Base-by-base conservation (phyloP, 2,113 vertebrate species). In the Hippotragus niger region DNA sequence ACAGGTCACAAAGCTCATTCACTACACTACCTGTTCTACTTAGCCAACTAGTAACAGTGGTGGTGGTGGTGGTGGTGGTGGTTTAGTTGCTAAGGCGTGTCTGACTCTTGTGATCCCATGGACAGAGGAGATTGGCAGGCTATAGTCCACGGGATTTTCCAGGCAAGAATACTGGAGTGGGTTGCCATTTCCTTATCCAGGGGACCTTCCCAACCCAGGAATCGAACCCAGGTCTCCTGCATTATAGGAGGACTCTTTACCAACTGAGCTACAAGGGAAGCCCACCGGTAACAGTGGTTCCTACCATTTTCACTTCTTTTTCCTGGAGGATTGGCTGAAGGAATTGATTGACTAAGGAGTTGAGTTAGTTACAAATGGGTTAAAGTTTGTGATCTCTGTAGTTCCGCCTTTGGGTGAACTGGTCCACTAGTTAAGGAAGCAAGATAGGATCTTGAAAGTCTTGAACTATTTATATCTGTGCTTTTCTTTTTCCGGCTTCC, bases 211-310 rank as follows among this genome's bases (percentile, higher is more conserved):
- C 60, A 62, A 62, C 60, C 60, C 60, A 62, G 29, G 60, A 62
- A 33, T 33, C 6, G 14, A 62, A 62, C 29, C 13, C 60, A 62
- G 60, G 14, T 62, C 60, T 62, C 60, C 29, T 7, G 29, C 14
- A 62, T 33, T 62, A 62, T 33, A 62, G 29, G 60, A 15, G 29
- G 29, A 33, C 60, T 62, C 60, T 31, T 62, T 62, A 62, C 29
- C 29, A 33, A 33, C 60, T 62, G 29, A 62, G 60, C 29, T 62
- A 62, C 29, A 62, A 62, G 60, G 60, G 29, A 62, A 13, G 14
- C 27, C 76, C 31, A 64, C 31, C 0, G 0, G 1, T 10, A 36
- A 23, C 52, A n/a, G 16, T 0, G 3, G n/a, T 64, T 86, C 40
- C 40, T 67, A 7, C 19, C 25, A 4, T n/a, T 67, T 88, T 62